phyloP scores from a whole-genome alignment of 2,888 invertebrate species.

The Augiades crinisus region DNA sequence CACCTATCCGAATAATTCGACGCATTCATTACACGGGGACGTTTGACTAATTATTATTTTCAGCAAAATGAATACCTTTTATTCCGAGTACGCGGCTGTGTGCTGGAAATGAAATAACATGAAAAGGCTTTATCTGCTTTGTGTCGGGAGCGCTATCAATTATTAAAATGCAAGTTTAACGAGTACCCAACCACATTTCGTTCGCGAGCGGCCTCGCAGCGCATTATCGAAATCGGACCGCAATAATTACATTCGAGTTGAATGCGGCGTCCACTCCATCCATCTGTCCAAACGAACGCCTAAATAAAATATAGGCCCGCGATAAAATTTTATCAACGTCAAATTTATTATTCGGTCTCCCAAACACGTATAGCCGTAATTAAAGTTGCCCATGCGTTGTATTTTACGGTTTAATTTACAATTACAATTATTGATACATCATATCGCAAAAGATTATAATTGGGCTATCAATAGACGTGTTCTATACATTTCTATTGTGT shows the following conservation, averaged over 20 bases:
- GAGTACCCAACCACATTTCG: slow-evolving; percentile 68
- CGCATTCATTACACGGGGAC: slow-evolving; percentile 38
- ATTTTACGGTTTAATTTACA: slow-evolving; percentile 33
- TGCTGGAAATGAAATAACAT: slow-evolving; percentile 53
- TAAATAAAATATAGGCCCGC: slow-evolving; percentile 60
- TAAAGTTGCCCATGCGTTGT: slow-evolving; percentile 49
- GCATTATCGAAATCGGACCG: slow-evolving; percentile 77
- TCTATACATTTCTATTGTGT: slow-evolving; percentile 1
- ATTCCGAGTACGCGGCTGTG: slow-evolving; percentile 15
- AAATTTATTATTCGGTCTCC: slow-evolving; percentile 52
- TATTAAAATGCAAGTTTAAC: slow-evolving; percentile 74
- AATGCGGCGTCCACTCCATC: slow-evolving; percentile 62
- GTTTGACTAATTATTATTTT: slow-evolving; percentile 30
- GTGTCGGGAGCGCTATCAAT: slow-evolving; percentile 57
- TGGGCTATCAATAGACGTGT: slow-evolving; percentile 7
- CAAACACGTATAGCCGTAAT: slow-evolving; percentile 45
- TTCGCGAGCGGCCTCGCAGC: slow-evolving; percentile 63
- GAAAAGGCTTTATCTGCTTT: slow-evolving; percentile 64
- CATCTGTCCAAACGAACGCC: slow-evolving; percentile 63
- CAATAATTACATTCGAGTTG: slow-evolving; percentile 77
- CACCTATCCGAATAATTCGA: slow-evolving; percentile 34
- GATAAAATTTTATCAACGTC: slow-evolving; percentile 65
- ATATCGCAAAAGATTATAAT: slow-evolving; percentile 19
- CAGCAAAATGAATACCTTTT: slow-evolving; percentile 25
- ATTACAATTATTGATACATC: slow-evolving; percentile 27